Evolutionary conservation across 2,113 vertebrate genomes (phyloP).

Genomic region (Raja brachyura): DNA sequence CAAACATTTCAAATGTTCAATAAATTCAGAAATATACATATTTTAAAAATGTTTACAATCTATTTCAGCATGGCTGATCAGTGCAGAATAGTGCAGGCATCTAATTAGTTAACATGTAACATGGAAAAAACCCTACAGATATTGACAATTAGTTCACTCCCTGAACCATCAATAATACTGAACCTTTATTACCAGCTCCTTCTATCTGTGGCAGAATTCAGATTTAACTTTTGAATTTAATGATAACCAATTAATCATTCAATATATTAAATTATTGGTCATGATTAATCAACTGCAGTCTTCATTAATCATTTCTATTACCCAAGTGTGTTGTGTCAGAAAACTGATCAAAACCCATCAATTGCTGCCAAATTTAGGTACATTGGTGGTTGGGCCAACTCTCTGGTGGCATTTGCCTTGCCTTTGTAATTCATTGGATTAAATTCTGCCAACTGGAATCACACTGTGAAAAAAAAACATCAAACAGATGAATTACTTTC

Average conservation of each 20-base stretch:
- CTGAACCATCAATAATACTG: neutral
- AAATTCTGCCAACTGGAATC: neutral
- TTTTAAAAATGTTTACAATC: neutral
- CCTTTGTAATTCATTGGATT: neutral
- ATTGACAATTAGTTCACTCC: neutral
- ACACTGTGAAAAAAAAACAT: neutral
- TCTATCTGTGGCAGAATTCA: neutral
- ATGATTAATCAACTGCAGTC: slow-evolving; percentile 26
- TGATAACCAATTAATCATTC: slow-evolving; percentile 32
- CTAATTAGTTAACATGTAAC: neutral
- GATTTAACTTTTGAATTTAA: slow-evolving; percentile 22
- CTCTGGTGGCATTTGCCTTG: neutral
- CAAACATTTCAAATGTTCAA: neutral
- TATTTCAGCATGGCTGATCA: neutral
- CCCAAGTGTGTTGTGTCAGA: slow-evolving; percentile 20
- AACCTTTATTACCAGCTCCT: slow-evolving; percentile 11
- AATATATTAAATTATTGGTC: slow-evolving; percentile 36
- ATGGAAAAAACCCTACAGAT: neutral
- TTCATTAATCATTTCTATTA: slow-evolving; percentile 30
- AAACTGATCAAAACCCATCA: slow-evolving; percentile 33
- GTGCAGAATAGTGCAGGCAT: too few species aligned
- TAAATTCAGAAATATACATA: neutral
- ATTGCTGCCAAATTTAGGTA: slow-evolving; percentile 11
- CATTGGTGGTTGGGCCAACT: neutral
- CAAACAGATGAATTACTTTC: neutral